Percentiles rank a stretch among this genome's conserved stretches.
phyloP scores from a whole-genome alignment of 2,797 vertebrate species.

The Merluccius polli region DNA sequence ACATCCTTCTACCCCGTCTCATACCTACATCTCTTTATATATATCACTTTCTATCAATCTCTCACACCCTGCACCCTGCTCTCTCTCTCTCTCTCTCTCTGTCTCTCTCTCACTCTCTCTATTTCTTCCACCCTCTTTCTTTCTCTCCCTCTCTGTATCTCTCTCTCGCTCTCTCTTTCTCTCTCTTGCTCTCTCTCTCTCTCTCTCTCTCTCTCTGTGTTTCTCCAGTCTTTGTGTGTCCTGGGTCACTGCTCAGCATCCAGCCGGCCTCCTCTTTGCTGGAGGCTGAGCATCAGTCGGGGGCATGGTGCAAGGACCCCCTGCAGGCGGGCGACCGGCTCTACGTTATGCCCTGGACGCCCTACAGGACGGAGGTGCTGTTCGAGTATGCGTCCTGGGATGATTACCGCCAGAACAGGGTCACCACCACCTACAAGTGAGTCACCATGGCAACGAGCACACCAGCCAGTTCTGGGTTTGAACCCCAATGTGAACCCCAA shows the following conservation, averaged over 20 bases:
- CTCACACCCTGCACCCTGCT: no score
- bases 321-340: slow-evolving; percentile 90
- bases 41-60: no score
- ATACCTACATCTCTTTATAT: no score
- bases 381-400: slow-evolving; percentile 91
- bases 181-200: slow-evolving; percentile 16
- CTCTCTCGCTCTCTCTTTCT: slow-evolving; percentile 29
- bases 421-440: slow-evolving; percentile 88
- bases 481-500: no score
- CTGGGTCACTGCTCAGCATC: slow-evolving; percentile 85
- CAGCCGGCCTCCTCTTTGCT: slow-evolving; percentile 81
- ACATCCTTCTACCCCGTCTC: no score
- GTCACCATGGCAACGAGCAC: slow-evolving; percentile 24
- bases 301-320: slow-evolving; percentile 93
- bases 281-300: slow-evolving; percentile 89
- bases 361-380: slow-evolving; percentile 88
- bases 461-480: no score
- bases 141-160: slow-evolving; percentile 1
- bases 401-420: slow-evolving; percentile 82
- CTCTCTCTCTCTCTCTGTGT: slow-evolving; percentile 32
- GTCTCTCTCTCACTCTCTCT: slow-evolving; percentile 7
- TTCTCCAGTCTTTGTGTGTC: slow-evolving; percentile 89
- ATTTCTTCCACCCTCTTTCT: not conserved
- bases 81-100: slow-evolving; percentile 23
- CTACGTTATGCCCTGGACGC: slow-evolving; percentile 93